These are phyloP conservation scores for Tillus elongatus DNA, from an alignment of 2,888 invertebrate genomes.

Conservation along the genomic window DNA sequence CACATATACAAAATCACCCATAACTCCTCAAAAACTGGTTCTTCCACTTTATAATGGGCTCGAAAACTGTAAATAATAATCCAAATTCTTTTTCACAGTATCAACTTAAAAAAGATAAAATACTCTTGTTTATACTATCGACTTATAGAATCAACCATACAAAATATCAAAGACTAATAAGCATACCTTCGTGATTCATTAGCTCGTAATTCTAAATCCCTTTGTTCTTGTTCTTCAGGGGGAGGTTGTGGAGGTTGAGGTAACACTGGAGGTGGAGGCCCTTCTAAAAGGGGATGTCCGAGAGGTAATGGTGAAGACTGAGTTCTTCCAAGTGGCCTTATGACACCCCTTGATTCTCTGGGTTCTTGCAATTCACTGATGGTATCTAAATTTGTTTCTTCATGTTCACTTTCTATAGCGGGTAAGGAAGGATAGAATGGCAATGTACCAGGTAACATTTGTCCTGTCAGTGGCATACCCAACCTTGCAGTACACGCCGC, in stretches of 20 bases:
- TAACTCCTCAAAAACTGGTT: too few species aligned
- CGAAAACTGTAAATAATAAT: too few species aligned
- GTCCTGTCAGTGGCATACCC: slow-evolving; percentile 56
- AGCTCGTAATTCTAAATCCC: slow-evolving; percentile 39
- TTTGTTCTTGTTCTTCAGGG: slow-evolving; percentile 45
- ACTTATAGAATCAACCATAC: too few species aligned
- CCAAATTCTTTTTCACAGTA: too few species aligned
- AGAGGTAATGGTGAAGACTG: slow-evolving; percentile 88
- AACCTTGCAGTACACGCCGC: slow-evolving; percentile 60
- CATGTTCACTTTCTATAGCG: slow-evolving; percentile 51
- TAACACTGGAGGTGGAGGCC: slow-evolving; percentile 28
- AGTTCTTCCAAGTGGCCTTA: slow-evolving; percentile 78
- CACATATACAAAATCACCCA: too few species aligned
- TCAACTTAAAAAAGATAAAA: too few species aligned
- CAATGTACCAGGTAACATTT: slow-evolving; percentile 57
- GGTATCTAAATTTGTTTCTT: slow-evolving; percentile 41
- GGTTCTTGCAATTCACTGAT: slow-evolving; percentile 41
- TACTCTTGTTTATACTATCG: too few species aligned
- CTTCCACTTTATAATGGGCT: too few species aligned
- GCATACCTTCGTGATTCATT: slow-evolving; percentile 45
- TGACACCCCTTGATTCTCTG: slow-evolving; percentile 34
- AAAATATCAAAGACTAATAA: too few species aligned
- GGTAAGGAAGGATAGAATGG: slow-evolving; percentile 64
- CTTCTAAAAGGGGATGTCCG: slow-evolving; percentile 73
- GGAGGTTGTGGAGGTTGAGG: slow-evolving; percentile 36